Base-by-base conservation (phyloP, 2,113 vertebrate genomes). In the Plotosus lineatus region DNA sequence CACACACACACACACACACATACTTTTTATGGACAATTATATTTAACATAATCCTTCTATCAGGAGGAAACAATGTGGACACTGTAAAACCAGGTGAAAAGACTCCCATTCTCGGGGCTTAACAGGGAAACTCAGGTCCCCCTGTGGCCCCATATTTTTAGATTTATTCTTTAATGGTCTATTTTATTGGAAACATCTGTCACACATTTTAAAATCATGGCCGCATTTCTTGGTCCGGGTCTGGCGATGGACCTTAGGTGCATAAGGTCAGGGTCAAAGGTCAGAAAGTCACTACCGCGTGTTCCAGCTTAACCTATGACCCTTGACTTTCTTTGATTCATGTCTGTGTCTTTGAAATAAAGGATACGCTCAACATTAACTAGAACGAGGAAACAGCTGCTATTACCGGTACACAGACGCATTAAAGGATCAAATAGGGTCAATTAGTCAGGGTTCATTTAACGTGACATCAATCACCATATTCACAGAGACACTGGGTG, bases 341-440 rank as follows among this genome's bases (percentile, higher is more conserved):
- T 82, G 38, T 74, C 75, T 31, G 55, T 78, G 44, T 3, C 63
- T 58, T n/a, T 72, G 60, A 85, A 82, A 63, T 33, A 17, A 71
- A 46, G 51, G 48, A 74, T 71, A 60, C 61, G 72, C 76, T 72
- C 53, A 76, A 63, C 76, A 60, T 61, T 51, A 42, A 38, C 81
- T 28, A 81, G 68, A 83, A 75, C 76, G 63, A 76, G 28, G 38
- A 76, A 75, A 77, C 85, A 86, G 82, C 85, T 82, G 85, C 68
- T 86, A 77, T 58, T 79, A 82, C 79, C 58, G 75, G 61, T 55
- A 75, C 66, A 36, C 44, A 78, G 44, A 68, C 55, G 48, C 17
- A 83, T 26, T 53, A 36, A 83, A 66, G 17, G 10, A 3, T n/a
- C 46, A 60, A 65, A 85, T 78, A 60, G 33, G 74, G 69, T 82